phyloP scores from a whole-genome alignment of 2,888 invertebrate genomes.

The Galeopsomyia nigrocyanea region DNA sequence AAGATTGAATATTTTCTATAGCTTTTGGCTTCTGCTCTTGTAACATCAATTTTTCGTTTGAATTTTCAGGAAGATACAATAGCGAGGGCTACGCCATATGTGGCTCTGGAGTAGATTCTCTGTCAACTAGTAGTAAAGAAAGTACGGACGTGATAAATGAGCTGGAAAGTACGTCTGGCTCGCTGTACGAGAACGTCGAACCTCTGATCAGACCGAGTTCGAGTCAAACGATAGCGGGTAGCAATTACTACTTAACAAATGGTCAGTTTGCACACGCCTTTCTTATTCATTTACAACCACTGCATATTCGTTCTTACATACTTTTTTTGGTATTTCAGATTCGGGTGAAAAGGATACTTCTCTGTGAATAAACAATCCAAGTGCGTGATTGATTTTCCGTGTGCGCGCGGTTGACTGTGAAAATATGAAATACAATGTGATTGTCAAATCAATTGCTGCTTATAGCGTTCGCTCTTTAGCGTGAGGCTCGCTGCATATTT shows the following conservation, averaged over 20 bases:
- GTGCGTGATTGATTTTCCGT: too few relatives aligned
- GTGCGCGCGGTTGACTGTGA: too few relatives aligned
- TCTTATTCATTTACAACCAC: too few relatives aligned
- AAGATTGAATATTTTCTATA: conserved; percentile 3
- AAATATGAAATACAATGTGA: too few relatives aligned
- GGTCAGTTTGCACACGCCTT: conserved; percentile 25
- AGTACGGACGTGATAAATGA: conserved; percentile 50
- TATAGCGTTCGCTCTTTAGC: too few relatives aligned
- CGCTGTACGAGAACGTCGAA: conserved; percentile 55
- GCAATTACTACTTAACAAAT: conserved; percentile 44
- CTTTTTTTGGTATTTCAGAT: conserved; percentile 42
- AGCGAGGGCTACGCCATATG: conserved; percentile 56
- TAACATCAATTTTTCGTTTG: background rate
- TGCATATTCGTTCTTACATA: too few relatives aligned
- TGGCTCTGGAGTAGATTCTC: conserved; percentile 51
- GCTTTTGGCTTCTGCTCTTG: background rate
- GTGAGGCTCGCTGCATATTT: too few relatives aligned
- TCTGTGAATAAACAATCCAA: conserved; percentile 26
- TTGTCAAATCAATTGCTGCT: too few relatives aligned
- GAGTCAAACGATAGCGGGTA: conserved; percentile 48
- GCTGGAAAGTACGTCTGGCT: conserved; percentile 52
- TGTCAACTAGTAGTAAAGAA: conserved; percentile 50
- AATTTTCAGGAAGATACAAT: conserved; percentile 50
- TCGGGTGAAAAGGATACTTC: conserved; percentile 50
- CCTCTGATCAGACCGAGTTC: conserved; percentile 53